Conservation (phyloP, 2,113 vertebrate genomes). For the Coptodon bakossiorum region DNA sequence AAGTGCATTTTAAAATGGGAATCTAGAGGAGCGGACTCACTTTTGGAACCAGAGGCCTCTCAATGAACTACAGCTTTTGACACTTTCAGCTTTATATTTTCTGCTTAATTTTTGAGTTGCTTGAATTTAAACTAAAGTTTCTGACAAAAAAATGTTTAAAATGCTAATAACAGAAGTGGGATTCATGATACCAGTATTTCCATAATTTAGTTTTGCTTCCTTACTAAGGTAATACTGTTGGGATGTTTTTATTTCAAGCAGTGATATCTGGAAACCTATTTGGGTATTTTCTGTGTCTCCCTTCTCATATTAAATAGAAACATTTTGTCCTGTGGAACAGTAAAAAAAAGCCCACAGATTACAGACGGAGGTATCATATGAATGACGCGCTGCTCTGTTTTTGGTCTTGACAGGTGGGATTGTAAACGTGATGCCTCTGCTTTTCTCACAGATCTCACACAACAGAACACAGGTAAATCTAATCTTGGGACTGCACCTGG, state of each 20-base stretch:
- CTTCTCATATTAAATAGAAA: background rate
- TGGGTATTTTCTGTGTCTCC: background rate
- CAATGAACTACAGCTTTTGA: background rate
- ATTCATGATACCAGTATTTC: background rate
- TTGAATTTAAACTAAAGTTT: background rate
- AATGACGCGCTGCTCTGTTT: background rate
- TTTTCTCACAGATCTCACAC: conserved; percentile 70
- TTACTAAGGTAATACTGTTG: background rate
- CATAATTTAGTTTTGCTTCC: background rate
- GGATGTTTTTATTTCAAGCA: background rate
- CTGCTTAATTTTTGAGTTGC: background rate
- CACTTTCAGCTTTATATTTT: background rate
- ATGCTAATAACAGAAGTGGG: background rate
- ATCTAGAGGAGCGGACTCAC: background rate
- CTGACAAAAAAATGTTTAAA: background rate
- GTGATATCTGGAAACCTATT: background rate
- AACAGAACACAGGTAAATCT: conserved; percentile 59
- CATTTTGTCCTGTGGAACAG: background rate
- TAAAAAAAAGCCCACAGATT: background rate
- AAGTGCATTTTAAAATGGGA: background rate
- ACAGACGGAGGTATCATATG: background rate
- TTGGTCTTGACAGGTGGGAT: conserved; percentile 58
- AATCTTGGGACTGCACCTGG: background rate
- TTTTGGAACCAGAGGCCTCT: background rate
- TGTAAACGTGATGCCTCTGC: conserved; percentile 71